These are phyloP conservation scores for Varanus salvator DNA, from an alignment of 2,113 vertebrate genomes.

Conservation along the genomic window DNA sequence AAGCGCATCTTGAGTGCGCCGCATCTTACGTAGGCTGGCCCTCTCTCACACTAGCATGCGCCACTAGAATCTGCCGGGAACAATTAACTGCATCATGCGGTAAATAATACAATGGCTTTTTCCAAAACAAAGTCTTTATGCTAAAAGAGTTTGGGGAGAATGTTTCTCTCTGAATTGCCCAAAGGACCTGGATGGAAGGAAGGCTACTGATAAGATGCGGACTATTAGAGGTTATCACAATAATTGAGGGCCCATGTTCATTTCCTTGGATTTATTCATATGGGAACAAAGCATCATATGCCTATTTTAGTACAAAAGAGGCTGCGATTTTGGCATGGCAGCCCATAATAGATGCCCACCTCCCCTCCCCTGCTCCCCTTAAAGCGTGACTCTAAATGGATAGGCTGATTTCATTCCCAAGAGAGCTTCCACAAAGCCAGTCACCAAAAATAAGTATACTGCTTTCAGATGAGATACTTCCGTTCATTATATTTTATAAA, in stretches of 20 bases:
- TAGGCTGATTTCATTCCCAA: conserved; percentile 62
- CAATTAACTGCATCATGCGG: neutral
- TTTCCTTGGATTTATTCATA: conserved; percentile 60
- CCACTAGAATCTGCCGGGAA: neutral
- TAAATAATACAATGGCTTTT: neutral
- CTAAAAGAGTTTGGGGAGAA: neutral
- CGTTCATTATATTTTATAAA: conserved; percentile 15
- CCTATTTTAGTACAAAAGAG: conserved; percentile 57
- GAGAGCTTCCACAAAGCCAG: conserved; percentile 47
- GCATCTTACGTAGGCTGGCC: neutral
- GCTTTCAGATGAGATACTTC: conserved; percentile 60
- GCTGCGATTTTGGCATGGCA: conserved; percentile 53
- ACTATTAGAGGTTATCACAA: conserved; percentile 12
- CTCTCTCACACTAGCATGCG: neutral
- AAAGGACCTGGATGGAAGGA: conserved; percentile 53
- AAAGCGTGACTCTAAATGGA: conserved; percentile 69
- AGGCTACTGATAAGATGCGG: conserved; percentile 37
- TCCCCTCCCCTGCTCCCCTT: conserved; percentile 47
- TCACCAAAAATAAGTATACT: conserved; percentile 61
- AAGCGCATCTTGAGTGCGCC: neutral
- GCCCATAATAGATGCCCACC: conserved; percentile 65
- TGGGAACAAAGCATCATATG: conserved; percentile 52
- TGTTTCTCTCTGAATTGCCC: neutral
- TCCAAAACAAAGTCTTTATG: accelerated
- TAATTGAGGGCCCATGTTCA: conserved; percentile 51